These are phyloP conservation scores for Griposia aprilina DNA, from an alignment of 2,888 invertebrate genomes.

Conservation along the genomic window DNA sequence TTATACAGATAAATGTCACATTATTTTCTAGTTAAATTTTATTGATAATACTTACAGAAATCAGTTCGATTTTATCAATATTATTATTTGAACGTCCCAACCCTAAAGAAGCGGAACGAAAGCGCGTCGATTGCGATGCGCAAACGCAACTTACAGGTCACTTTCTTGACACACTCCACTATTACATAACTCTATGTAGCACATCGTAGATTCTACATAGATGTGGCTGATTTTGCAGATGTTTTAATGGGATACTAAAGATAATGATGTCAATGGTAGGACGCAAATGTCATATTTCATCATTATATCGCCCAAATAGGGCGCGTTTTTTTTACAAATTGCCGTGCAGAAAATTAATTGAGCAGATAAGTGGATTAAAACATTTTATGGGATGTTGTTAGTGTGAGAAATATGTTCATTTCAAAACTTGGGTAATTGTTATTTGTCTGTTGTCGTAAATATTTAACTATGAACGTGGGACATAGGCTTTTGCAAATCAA, in stretches of 20 bases:
- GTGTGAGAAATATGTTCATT: constrained; percentile 1
- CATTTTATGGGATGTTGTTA: constrained; percentile 17
- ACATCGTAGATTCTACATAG: constrained; percentile 43
- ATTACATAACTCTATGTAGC: constrained; percentile 49
- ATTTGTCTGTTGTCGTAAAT: constrained; percentile 11
- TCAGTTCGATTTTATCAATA: constrained; percentile 9
- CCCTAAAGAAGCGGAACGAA: constrained; percentile 56
- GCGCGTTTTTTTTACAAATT: constrained; percentile 5
- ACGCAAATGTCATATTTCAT: constrained; percentile 31
- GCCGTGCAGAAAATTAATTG: constrained; percentile 38
- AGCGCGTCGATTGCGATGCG: constrained; percentile 37
- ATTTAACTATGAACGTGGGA: neutral
- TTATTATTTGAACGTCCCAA: constrained; percentile 22
- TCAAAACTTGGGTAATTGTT: constrained; percentile 12
- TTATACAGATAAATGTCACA: neutral
- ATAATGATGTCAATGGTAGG: neutral
- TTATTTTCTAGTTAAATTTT: neutral
- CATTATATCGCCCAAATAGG: constrained; percentile 19
- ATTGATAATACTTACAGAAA: neutral
- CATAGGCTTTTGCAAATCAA: constrained; percentile 5
- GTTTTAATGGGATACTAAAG: constrained; percentile 23
- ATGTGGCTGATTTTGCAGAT: constrained; percentile 35
- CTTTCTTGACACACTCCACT: constrained; percentile 55
- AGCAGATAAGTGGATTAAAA: constrained; percentile 32
- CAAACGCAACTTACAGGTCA: constrained; percentile 50